phyloP scores from a whole-genome alignment of 2,888 invertebrate species.

The Ligdia adustata region DNA sequence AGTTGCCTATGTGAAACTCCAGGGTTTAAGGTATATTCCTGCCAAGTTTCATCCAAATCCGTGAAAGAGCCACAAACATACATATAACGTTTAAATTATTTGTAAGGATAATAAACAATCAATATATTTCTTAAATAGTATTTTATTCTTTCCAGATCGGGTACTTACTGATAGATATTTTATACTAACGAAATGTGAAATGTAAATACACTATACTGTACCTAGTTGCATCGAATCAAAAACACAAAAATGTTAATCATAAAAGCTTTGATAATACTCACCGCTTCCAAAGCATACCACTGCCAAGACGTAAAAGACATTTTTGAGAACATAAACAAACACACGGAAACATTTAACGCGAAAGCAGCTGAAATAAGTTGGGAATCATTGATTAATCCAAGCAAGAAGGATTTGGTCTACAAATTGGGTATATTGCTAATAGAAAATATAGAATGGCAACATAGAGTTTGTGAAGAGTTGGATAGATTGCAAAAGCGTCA shows the following conservation, averaged over 20 bases:
- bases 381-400: constrained; percentile 61
- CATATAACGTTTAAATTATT: too few species aligned
- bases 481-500: constrained; percentile 44
- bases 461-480: constrained; percentile 52
- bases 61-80: too few species aligned
- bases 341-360: constrained; percentile 56
- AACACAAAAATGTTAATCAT: constrained; percentile 31
- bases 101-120: too few species aligned
- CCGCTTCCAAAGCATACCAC: constrained; percentile 30
- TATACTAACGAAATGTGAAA: too few species aligned
- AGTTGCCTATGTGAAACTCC: too few species aligned
- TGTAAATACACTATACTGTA: too few species aligned
- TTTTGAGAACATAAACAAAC: constrained; percentile 61
- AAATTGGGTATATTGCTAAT: constrained; percentile 54
- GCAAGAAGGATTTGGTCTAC: constrained; percentile 45
- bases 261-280: constrained; percentile 14
- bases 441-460: constrained; percentile 60
- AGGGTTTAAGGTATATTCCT: too few species aligned
- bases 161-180: too few species aligned
- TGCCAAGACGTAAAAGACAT: constrained; percentile 44
- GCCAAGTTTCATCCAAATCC: too few species aligned
- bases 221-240: too few species aligned
- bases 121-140: too few species aligned
- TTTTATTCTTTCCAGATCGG: too few species aligned
- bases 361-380: constrained; percentile 68